A percentile compares a stretch with the other conserved stretches of the same genome.
Evolutionary conservation across 1,140 invertebrate species (phyloP).

Genomic region (Latrodectus geometricus): DNA sequence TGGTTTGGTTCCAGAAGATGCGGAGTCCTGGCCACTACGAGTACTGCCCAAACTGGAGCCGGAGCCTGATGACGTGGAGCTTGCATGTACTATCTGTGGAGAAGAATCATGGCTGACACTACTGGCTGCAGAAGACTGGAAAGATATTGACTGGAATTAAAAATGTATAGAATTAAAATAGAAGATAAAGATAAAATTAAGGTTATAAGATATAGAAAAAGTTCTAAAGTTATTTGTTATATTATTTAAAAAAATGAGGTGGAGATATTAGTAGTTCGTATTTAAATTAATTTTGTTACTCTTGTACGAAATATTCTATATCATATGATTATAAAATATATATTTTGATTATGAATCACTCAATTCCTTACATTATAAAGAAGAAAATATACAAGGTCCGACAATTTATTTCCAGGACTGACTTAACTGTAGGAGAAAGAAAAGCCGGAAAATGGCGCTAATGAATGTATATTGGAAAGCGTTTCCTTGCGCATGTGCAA

Average conservation of each 20-base stretch:
- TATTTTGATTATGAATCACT: not conserved
- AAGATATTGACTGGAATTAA: slow-evolving; percentile 64
- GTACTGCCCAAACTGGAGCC: slow-evolving; percentile 66
- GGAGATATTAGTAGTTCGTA: no score
- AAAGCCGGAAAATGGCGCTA: no score
- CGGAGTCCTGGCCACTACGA: slow-evolving; percentile 67
- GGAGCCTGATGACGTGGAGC: slow-evolving; percentile 40
- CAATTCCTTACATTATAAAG: no score
- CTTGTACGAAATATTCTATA: no score
- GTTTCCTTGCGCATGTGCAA: no score
- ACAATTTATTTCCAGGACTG: no score
- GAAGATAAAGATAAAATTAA: not conserved
- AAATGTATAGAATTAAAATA: slow-evolving; percentile 60
- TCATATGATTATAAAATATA: no score
- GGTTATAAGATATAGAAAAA: no score
- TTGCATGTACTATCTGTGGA: slow-evolving; percentile 66
- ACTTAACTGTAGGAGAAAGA: no score
- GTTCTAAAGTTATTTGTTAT: not conserved
- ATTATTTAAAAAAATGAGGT: not conserved
- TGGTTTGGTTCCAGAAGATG: slow-evolving; percentile 68
- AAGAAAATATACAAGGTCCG: no score
- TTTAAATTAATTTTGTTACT: no score
- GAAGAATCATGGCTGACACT: slow-evolving; percentile 73
- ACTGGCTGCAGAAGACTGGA: slow-evolving; percentile 76
- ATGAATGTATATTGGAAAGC: no score